A percentile compares a stretch with the other conserved stretches of the same genome.
Evolutionary conservation across 1,140 invertebrate species (phyloP).

Genomic region (Zaprionus capensis): DNA sequence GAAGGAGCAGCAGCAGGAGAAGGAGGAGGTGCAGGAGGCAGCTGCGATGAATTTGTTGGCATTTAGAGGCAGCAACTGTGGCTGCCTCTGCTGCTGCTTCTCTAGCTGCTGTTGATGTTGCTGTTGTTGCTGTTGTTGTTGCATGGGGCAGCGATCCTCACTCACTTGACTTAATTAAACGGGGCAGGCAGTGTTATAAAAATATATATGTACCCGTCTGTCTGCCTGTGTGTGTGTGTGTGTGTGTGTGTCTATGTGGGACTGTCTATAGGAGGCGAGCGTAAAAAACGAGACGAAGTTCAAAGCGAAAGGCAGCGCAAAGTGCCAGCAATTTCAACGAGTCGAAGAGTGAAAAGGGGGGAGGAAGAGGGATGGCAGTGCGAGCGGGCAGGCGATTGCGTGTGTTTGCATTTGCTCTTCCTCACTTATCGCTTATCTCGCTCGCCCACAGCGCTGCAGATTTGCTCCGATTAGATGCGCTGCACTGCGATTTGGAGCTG

Average conservation of each 20-base stretch:
- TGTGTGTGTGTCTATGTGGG: conserved; percentile 52
- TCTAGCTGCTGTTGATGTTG: conserved; percentile 1
- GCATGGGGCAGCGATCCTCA: conserved; percentile 69
- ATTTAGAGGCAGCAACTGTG: conserved; percentile 66
- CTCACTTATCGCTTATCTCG: conserved; percentile 67
- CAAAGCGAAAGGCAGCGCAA: conserved; percentile 39
- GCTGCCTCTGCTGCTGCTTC: conserved; percentile 32
- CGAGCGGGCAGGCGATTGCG: conserved; percentile 5
- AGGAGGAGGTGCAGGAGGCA: conserved; percentile 17
- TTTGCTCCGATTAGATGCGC: conserved; percentile 50
- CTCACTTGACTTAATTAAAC: conserved; percentile 82
- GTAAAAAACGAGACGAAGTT: conserved; percentile 59
- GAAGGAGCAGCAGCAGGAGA: conserved; percentile 11
- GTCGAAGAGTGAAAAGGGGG: too few species aligned
- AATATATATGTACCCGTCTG: conserved; percentile 37
- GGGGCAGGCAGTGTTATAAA: conserved; percentile 56
- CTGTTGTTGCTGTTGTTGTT: conserved; percentile 12
- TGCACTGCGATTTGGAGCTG: conserved; percentile 9
- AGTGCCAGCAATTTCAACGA: conserved; percentile 37
- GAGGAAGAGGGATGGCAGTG: too few species aligned
- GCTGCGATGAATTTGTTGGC: conserved; percentile 68
- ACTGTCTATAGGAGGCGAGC: conserved; percentile 51
- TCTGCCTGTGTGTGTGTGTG: conserved; percentile 16
- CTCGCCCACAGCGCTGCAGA: conserved; percentile 14
- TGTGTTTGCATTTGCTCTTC: conserved; percentile 31